Evolutionary conservation across 2,888 invertebrate genomes (phyloP).

Genomic region (Priocnemis perturbator): DNA sequence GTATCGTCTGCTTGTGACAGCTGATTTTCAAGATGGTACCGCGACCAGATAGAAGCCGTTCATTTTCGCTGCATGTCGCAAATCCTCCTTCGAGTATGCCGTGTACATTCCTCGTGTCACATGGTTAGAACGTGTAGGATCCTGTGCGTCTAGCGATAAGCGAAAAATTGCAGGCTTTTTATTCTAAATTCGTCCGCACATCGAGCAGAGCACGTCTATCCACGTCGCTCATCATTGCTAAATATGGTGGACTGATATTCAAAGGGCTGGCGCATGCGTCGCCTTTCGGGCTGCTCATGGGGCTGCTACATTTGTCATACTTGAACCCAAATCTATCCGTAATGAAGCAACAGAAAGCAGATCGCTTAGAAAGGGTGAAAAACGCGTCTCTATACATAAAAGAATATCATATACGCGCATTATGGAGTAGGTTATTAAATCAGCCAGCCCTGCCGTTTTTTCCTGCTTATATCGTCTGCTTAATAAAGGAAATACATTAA

Average conservation of each 20-base stretch:
- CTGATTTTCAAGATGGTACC: constrained; percentile 57
- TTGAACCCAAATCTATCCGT: too few species aligned
- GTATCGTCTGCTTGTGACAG: constrained; percentile 68
- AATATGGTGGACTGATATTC: constrained; percentile 26
- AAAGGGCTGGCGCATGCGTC: constrained; percentile 36
- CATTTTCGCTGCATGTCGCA: constrained; percentile 31
- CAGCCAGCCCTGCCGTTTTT: too few species aligned
- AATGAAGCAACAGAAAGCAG: too few species aligned
- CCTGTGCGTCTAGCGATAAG: constrained; percentile 15
- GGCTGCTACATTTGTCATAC: too few species aligned
- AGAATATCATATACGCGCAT: too few species aligned
- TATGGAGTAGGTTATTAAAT: too few species aligned
- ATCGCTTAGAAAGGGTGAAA: too few species aligned
- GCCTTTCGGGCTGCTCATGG: too few species aligned
- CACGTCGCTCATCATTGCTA: constrained; percentile 56
- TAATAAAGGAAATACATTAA: too few species aligned
- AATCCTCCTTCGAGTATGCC: constrained; percentile 27
- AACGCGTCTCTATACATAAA: too few species aligned
- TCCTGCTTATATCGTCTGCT: too few species aligned
- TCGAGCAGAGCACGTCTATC: constrained; percentile 44
- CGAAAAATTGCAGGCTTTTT: constrained; percentile 15
- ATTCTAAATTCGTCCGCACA: constrained; percentile 37
- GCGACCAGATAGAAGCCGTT: constrained; percentile 32
- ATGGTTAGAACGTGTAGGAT: constrained; percentile 28
- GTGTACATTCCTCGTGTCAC: constrained; percentile 31